Evolutionary conservation across 2,888 invertebrate species (phyloP), one percentile per base, ranked within the genome.

Genomic region (Polydrusus pterygomalis): DNA sequence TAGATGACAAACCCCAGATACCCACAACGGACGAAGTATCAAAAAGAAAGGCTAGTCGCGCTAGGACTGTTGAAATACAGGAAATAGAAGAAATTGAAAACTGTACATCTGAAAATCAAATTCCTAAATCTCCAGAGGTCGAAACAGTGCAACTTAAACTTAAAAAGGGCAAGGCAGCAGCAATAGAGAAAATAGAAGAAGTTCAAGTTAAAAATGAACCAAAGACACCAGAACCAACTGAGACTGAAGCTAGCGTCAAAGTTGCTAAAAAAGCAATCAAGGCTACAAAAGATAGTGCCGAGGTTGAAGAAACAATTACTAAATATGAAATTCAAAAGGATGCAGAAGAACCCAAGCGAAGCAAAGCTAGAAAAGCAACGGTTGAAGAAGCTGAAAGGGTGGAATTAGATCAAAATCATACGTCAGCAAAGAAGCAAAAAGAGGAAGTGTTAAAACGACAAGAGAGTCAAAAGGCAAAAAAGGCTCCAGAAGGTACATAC

Each of bases 401-500:
- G 15, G 81, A 83, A 63, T 72, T 75, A 38, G 77, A 81, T 30
- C 74, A 79, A 15, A 77, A 69, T 15, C 51, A 71, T 6, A 54
- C 49, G 6, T 15, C 68, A 40, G 8, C 71, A 11, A 81, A 78
- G 45, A 80, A 79, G 76, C 45, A 70, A n/a, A 78, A 80, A 73
- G 77, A 83, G 51, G 74, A 77, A 49, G 74, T 63, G 49, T 47
- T 84, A 13, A 78, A 82, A 34, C 77, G 79, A 68, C 81, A 82
- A 58, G 79, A 80, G 58, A 82, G 82, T 69, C 82, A 83, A 70
- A 86, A 83, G 77, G 83, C 83, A 17, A 78, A 80, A 58, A 80
- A 78, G 62, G 87, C 89, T 11, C 88, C 88, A 74, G 91, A 90
- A 74, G 91, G 72, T 72, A 75, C 45, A 47, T 47, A 17, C 17